Percentiles rank a stretch among this genome's conserved stretches.
phyloP scores from a whole-genome alignment of 2,888 invertebrate species.

The Arge pagana region DNA sequence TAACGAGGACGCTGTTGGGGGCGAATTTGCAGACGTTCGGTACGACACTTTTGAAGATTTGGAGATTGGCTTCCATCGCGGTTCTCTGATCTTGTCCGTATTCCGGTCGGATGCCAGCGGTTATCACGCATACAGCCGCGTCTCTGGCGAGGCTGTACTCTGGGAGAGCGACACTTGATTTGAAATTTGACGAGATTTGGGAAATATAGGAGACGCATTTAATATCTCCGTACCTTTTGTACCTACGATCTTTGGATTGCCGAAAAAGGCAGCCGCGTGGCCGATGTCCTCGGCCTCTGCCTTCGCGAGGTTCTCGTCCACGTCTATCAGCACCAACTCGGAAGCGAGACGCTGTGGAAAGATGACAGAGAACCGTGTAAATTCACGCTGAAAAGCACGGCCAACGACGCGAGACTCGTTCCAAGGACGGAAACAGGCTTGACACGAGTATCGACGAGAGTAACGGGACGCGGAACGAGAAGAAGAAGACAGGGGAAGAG shows the following conservation, averaged over 20 bases:
- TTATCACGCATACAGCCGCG: slow-evolving; percentile 65
- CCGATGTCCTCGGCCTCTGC: slow-evolving; percentile 71
- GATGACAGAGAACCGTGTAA: no score
- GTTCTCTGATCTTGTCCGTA: slow-evolving; percentile 61
- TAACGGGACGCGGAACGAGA: no score
- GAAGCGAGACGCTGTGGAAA: slow-evolving; percentile 63
- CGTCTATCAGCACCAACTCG: slow-evolving; percentile 66
- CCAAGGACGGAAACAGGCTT: no score
- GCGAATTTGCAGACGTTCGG: slow-evolving; percentile 65
- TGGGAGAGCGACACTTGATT: slow-evolving; percentile 34
- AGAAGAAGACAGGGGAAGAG: no score
- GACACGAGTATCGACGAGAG: no score
- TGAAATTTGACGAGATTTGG: no score
- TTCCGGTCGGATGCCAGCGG: slow-evolving; percentile 64
- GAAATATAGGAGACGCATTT: no score
- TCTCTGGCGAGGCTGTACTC: slow-evolving; percentile 63
- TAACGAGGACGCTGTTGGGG: slow-evolving; percentile 62
- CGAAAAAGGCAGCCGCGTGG: slow-evolving; percentile 66
- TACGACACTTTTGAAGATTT: slow-evolving; percentile 64
- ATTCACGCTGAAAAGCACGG: no score
- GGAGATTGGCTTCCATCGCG: slow-evolving; percentile 63
- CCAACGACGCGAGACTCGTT: no score
- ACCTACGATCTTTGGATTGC: slow-evolving; percentile 60
- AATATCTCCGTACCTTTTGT: slow-evolving; percentile 49
- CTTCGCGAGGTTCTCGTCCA: slow-evolving; percentile 63